phyloP scores from a whole-genome alignment of 2,888 invertebrate genomes.

The Lamproptera curius region DNA sequence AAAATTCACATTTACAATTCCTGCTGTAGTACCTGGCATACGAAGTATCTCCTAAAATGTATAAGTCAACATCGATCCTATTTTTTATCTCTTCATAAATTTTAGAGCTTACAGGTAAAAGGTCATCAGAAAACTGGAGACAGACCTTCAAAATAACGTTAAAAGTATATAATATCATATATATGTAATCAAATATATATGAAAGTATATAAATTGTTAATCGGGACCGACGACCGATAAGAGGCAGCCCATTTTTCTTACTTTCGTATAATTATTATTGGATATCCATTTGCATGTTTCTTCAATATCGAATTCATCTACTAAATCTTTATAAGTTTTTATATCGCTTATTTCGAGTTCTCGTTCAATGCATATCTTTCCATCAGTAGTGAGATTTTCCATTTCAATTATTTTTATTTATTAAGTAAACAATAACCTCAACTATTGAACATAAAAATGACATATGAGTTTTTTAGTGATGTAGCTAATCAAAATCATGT shows the following conservation, averaged over 20 bases:
- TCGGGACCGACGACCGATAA: no score
- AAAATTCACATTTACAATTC: no score
- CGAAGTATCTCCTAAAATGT: constrained; percentile 93
- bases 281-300: constrained; percentile 84
- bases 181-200: constrained; percentile 12
- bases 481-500: no score
- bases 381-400: constrained; percentile 75
- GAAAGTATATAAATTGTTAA: no score
- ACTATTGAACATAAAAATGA: background rate
- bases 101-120: constrained; percentile 82
- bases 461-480: no score
- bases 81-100: constrained; percentile 79
- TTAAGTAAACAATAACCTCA: background rate
- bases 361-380: constrained; percentile 73
- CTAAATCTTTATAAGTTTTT: constrained; percentile 43
- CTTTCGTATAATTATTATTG: constrained; percentile 81
- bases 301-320: constrained; percentile 77
- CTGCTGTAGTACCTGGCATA: constrained; percentile 89
- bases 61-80: constrained; percentile 76
- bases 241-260: no score
- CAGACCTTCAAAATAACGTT: constrained; percentile 81
- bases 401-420: constrained; percentile 31
- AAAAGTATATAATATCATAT: background rate
- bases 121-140: constrained; percentile 93
- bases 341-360: constrained; percentile 43